A percentile compares a stretch with the other conserved stretches of the same genome.
These are phyloP conservation scores for Aphelocoma californica DNA, from an alignment of 2,797 vertebrate species.

Conservation along the genomic window DNA sequence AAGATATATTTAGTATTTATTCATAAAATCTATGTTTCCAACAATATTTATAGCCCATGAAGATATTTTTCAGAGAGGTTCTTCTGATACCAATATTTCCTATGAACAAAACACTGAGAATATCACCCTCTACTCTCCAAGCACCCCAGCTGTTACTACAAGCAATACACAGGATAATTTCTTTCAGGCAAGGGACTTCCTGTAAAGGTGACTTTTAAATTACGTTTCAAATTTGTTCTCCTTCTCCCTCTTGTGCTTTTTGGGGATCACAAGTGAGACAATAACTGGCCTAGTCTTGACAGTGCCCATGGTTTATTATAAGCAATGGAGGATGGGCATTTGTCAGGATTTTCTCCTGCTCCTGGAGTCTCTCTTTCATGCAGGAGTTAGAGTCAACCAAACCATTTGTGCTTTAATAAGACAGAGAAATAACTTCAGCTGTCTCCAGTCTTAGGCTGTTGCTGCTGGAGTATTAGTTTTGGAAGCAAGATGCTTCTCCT, in stretches of 20 bases:
- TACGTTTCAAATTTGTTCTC: neutral
- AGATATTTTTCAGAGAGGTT: neutral
- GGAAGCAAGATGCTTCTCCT: neutral
- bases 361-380: neutral
- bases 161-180: neutral
- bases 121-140: neutral
- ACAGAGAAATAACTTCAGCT: neutral
- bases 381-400: neutral
- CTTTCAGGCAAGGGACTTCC: neutral
- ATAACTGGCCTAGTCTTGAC: neutral
- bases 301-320: neutral
- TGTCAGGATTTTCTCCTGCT: neutral
- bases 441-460: neutral
- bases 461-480: neutral
- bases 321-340: neutral
- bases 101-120: neutral
- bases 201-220: neutral
- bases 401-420: neutral
- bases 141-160: neutral
- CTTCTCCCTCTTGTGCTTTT: neutral
- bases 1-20: neutral
- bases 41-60: neutral
- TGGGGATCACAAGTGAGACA: neutral
- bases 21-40: neutral
- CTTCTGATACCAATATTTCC: neutral